A percentile compares a stretch with the other conserved stretches of the same genome.
Evolutionary conservation across 2,888 invertebrate species (phyloP).

Genomic region (Cataglyphis albicans): DNA sequence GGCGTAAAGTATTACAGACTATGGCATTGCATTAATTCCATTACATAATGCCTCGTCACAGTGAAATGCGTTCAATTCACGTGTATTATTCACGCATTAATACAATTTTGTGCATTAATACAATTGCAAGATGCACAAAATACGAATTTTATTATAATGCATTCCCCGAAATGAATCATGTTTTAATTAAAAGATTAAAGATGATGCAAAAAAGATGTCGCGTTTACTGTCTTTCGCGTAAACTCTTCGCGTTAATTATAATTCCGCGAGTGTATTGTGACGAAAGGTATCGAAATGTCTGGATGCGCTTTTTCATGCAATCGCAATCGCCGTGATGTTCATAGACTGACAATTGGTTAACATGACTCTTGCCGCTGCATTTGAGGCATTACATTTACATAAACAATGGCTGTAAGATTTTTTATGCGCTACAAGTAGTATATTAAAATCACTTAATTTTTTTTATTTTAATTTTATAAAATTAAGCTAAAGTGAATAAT

Average conservation of each 20-base stretch:
- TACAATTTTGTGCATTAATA: constrained; percentile 12
- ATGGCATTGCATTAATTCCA: constrained; percentile 15
- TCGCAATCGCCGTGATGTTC: constrained; percentile 40
- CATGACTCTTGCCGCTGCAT: constrained; percentile 37
- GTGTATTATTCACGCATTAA: constrained; percentile 20
- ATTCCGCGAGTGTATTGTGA: constrained; percentile 62
- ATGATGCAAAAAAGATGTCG: neutral
- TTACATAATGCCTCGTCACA: constrained; percentile 33
- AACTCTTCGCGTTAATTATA: constrained; percentile 53
- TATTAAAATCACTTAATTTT: neutral
- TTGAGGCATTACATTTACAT: constrained; percentile 32
- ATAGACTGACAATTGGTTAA: constrained; percentile 65
- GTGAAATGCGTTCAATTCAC: constrained; percentile 6
- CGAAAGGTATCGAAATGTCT: constrained; percentile 61
- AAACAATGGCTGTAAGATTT: neutral
- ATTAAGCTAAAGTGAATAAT: neutral
- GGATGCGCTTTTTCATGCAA: constrained; percentile 62
- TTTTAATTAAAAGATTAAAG: neutral
- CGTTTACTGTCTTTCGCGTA: neutral
- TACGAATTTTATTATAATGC: neutral
- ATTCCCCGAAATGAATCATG: neutral
- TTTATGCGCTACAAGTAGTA: no score
- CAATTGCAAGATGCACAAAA: neutral
- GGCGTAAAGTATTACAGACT: neutral
- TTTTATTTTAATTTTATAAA: neutral